Evolutionary conservation across 2,113 vertebrate species (phyloP).

Genomic region (Naja naja): DNA sequence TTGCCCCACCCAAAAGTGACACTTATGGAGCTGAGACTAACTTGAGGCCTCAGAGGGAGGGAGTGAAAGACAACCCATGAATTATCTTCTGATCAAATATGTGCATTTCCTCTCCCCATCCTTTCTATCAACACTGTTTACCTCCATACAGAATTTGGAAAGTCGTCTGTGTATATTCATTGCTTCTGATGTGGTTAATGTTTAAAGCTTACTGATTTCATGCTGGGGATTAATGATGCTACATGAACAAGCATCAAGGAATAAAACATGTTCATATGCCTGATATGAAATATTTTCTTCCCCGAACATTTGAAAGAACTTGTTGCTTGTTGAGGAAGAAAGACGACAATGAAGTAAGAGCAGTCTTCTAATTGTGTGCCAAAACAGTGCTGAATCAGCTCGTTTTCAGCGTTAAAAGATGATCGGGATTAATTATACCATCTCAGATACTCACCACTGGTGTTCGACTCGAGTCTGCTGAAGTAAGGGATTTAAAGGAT

Average conservation of each 20-base stretch:
- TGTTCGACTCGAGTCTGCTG: slow-evolving; percentile 37
- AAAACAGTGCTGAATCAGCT: slow-evolving; percentile 37
- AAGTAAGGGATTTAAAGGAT: slow-evolving; percentile 56
- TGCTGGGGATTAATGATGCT: slow-evolving; percentile 65
- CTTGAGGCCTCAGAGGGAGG: slow-evolving; percentile 8
- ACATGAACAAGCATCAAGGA: slow-evolving; percentile 61
- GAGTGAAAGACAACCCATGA: slow-evolving; percentile 31
- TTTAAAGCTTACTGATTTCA: slow-evolving; percentile 67
- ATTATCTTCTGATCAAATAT: slow-evolving; percentile 28
- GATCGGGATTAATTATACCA: slow-evolving; percentile 47
- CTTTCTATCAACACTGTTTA: slow-evolving; percentile 43
- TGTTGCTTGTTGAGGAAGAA: slow-evolving; percentile 40
- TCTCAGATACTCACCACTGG: slow-evolving; percentile 34
- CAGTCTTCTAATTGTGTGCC: neutral
- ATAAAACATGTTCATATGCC: slow-evolving; percentile 56
- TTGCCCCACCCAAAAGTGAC: neutral
- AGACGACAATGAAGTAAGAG: slow-evolving; percentile 4
- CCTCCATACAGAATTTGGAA: slow-evolving; percentile 24
- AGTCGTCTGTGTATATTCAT: slow-evolving; percentile 53
- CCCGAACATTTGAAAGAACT: slow-evolving; percentile 22
- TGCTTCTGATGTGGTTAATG: slow-evolving; percentile 62
- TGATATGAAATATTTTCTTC: slow-evolving; percentile 46
- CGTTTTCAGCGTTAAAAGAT: slow-evolving; percentile 38
- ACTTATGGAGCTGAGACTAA: neutral
- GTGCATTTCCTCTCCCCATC: slow-evolving; percentile 13